Evolutionary conservation across 1,140 invertebrate species (phyloP).

Genomic region (Heliconius eleuchia): DNA sequence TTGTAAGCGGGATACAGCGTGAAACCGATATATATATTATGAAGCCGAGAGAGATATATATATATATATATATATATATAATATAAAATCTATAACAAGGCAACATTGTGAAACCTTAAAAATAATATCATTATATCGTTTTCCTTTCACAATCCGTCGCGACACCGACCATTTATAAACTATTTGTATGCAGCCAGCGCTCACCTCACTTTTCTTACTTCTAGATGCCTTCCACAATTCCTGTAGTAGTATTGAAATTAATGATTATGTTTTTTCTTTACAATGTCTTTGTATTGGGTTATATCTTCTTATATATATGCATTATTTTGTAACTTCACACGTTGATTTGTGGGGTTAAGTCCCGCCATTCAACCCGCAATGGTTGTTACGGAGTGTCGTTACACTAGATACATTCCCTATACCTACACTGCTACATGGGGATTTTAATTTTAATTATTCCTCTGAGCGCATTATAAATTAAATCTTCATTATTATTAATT

Average conservation of each 20-base stretch:
- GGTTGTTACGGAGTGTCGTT: no score
- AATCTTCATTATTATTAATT: not conserved
- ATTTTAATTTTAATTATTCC: no score
- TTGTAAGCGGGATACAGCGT: no score
- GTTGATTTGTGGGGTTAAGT: no score
- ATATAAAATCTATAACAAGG: not conserved
- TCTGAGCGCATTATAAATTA: not conserved
- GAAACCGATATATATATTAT: no score
- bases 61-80: no score
- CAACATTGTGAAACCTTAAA: not conserved
- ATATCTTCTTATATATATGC: no score
- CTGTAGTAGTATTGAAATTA: not conserved
- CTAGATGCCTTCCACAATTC: slow-evolving; percentile 44
- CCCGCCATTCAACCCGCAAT: no score
- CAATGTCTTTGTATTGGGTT: not conserved
- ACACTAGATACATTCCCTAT: no score
- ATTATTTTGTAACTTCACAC: no score
- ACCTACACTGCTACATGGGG: no score
- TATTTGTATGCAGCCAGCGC: slow-evolving; percentile 73
- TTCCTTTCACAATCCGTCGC: slow-evolving; percentile 20
- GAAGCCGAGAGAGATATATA: no score
- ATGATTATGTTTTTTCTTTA: slow-evolving; percentile 13
- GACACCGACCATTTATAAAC: slow-evolving; percentile 65
- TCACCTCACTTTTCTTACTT: slow-evolving; percentile 73
- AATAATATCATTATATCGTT: slow-evolving; percentile 17